phyloP scores from a whole-genome alignment of 2,113 vertebrate species.

The Hemibagrus wyckioides region DNA sequence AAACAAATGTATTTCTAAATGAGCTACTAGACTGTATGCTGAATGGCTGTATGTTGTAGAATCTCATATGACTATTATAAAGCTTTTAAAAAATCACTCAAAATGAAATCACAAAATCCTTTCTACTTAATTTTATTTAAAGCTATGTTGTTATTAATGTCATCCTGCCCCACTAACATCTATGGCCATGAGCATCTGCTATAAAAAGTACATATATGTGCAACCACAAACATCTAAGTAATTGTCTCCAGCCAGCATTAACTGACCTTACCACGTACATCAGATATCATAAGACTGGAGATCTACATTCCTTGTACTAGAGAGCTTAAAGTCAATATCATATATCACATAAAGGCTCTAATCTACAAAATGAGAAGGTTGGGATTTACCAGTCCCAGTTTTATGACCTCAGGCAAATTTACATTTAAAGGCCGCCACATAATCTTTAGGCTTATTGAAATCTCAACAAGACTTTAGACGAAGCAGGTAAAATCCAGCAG shows the following conservation, averaged over 20 bases:
- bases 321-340: constrained; percentile 63
- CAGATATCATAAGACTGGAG: constrained; percentile 23
- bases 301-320: constrained; percentile 38
- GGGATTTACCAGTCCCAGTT: constrained; percentile 70
- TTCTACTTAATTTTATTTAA: background rate
- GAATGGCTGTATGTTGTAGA: background rate
- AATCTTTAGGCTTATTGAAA: constrained; percentile 78
- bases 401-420: constrained; percentile 70
- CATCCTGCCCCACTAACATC: background rate
- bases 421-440: constrained; percentile 77
- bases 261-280: constrained; percentile 63
- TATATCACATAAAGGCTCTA: constrained; percentile 58
- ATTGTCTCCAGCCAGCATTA: background rate
- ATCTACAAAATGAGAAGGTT: constrained; percentile 75
- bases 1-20: background rate
- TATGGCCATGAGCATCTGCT: background rate
- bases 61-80: background rate
- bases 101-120: background rate
- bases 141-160: background rate
- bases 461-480: constrained; percentile 72
- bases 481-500: constrained; percentile 48
- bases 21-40: background rate
- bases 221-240: background rate
- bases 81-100: background rate
- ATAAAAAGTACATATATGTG: background rate